Base-by-base conservation (phyloP, 1,140 invertebrate species). In the Cotesia chilonis region DNA sequence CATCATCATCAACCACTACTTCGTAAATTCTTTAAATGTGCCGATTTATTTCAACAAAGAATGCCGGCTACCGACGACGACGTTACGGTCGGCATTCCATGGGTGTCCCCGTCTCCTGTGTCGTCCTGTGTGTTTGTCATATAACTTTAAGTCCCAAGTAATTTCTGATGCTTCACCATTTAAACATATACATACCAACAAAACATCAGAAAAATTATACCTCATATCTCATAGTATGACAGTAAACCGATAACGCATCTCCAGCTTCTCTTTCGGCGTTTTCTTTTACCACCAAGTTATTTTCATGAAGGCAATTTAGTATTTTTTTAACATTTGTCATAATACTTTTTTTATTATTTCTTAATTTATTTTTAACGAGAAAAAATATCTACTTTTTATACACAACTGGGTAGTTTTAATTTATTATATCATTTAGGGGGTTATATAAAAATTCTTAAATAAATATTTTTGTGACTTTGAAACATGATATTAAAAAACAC, bases 1-100 rank as follows among this genome's bases (percentile, higher is more conserved):
- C 47, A 36, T 20, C 3, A 59, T 68, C 41, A 47, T 7, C 38
- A 38, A 73, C 35, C 71, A 75, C 68, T 68, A 75, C 74, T 75
- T 75, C 68, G 71, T 73, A 75, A 75, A 75, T 75, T 75, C 74
- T 75, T 75, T 71, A 75, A 72, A 76, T 76, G 75, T 57, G 71
- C 68, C 71, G 70, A 76, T 76, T 76, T 74, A 73, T 73, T 74
- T 71, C 52, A 71, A 65, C 69, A 55, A 66, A 59, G 64, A 67
- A 75, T 66, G 36, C 47, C 51, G 57, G 69, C 36, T 69, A 69
- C 70, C 67, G 65, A 66, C 41, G 72, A 61, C 60, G 60, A 72
- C 66, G 57, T 68, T 68, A 67, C 64, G 51, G 65, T 63, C 36
- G 47, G 37, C 63, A 66, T 66, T 73, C 59, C 65, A 47, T 35